Percentiles rank a stretch among this genome's conserved stretches.
Evolutionary conservation across 1,140 invertebrate genomes (phyloP).

Genomic region (Oscheius sp.): DNA sequence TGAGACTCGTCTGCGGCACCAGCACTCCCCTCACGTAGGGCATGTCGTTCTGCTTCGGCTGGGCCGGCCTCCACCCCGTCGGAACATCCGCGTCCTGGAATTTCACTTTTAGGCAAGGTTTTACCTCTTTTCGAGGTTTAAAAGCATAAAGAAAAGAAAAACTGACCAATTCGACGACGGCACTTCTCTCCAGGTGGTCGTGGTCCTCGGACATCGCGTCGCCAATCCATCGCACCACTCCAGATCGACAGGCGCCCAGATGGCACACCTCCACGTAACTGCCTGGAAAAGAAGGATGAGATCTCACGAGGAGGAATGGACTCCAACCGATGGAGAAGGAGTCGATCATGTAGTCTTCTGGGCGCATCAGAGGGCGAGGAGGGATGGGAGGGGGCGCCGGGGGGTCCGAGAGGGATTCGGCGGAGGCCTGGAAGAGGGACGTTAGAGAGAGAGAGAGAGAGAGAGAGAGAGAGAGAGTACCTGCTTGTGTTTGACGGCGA

Average conservation of each 20-base stretch:
- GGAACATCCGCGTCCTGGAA: conserved; percentile 6
- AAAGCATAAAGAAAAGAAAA: conserved; percentile 1
- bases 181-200: conserved; percentile 27
- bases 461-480: conserved; percentile 9
- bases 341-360: conserved; percentile 33
- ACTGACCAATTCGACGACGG: conserved; percentile 37
- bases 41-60: background rate
- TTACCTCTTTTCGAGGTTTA: too few species aligned
- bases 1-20: background rate
- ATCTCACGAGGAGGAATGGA: conserved; percentile 5
- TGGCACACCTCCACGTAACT: conserved; percentile 36
- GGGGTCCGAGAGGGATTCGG: conserved; percentile 17
- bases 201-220: conserved; percentile 23
- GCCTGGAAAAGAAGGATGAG: conserved; percentile 30
- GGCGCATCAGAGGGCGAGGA: conserved; percentile 1
- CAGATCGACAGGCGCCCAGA: conserved; percentile 27
- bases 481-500: background rate
- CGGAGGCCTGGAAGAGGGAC: conserved; percentile 7
- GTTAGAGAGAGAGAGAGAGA: too few species aligned
- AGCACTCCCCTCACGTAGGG: background rate
- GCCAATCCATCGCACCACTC: conserved; percentile 38
- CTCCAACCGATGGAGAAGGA: conserved; percentile 18
- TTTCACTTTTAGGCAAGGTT: too few species aligned
- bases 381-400: conserved; percentile 21
- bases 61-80: background rate